Evolutionary conservation across 2,888 invertebrate genomes (phyloP).

Genomic region (Cinara cedri): DNA sequence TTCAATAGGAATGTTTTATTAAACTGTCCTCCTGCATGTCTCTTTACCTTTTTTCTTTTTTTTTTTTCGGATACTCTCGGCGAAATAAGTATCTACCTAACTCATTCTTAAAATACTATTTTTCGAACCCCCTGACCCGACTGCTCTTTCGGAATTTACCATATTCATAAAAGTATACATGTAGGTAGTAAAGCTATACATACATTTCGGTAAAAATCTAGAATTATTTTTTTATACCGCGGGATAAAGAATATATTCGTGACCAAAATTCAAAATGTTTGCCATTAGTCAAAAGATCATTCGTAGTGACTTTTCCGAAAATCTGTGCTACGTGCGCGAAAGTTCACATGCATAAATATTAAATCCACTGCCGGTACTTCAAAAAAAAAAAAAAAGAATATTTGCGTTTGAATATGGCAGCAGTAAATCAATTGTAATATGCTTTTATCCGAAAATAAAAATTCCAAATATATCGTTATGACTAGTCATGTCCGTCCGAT

Average conservation of each 20-base stretch:
- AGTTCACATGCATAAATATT: not conserved
- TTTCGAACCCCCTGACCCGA: not conserved
- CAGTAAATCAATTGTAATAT: no score
- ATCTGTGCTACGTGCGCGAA: not conserved
- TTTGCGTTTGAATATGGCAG: no score
- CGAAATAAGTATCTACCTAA: conserved; percentile 32
- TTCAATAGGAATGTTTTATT: conserved; percentile 48
- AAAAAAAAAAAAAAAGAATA: no score
- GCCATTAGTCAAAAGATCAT: conserved; percentile 12
- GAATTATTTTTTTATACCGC: conserved; percentile 30
- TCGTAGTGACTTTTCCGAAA: not conserved
- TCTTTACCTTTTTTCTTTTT: not conserved
- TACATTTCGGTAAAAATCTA: conserved; percentile 31
- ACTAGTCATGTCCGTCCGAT: no score
- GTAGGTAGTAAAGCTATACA: conserved; percentile 20
- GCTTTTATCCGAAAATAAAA: no score
- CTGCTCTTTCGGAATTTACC: conserved; percentile 21
- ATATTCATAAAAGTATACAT: not conserved
- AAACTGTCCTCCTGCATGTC: conserved; percentile 25
- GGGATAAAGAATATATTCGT: conserved; percentile 35
- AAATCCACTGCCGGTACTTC: not conserved
- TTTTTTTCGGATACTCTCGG: conserved; percentile 25
- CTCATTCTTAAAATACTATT: conserved; percentile 40
- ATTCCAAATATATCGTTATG: no score
- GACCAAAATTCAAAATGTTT: conserved; percentile 36